Evolutionary conservation across 2,888 invertebrate species (phyloP).

Genomic region (Neoaliturus tenellus): DNA sequence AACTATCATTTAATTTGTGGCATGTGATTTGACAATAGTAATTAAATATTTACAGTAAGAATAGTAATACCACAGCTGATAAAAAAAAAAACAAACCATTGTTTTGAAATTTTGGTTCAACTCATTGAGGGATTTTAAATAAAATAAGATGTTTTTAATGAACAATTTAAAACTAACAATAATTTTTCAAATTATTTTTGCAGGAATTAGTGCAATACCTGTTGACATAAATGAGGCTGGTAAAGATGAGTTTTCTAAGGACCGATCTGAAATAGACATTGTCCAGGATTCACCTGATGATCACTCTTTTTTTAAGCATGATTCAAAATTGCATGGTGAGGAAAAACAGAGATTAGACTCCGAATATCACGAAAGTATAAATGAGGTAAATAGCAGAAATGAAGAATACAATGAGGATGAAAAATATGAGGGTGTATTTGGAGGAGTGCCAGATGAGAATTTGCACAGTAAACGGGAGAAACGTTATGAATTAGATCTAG

Average conservation of each 20-base stretch:
- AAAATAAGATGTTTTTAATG: background rate
- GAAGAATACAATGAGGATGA: slow-evolving; percentile 3
- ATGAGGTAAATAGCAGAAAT: background rate
- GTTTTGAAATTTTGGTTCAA: background rate
- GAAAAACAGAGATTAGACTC: background rate
- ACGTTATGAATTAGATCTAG: background rate
- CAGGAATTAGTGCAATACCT: background rate
- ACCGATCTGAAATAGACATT: background rate
- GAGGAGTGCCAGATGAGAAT: slow-evolving; percentile 19
- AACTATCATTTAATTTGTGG: too few species aligned
- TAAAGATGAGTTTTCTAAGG: background rate
- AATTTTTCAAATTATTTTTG: background rate
- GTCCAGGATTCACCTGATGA: background rate
- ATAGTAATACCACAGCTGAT: background rate
- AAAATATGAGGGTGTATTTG: slow-evolving; percentile 22
- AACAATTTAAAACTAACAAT: background rate
- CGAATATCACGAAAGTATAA: background rate
- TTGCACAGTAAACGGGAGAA: slow-evolving; percentile 25
- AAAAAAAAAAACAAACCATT: background rate
- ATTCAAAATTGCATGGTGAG: background rate
- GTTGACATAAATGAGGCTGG: background rate
- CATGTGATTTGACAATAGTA: background rate
- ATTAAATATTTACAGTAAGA: background rate
- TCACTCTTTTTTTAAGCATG: too few species aligned
- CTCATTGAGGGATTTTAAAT: background rate